Conservation (phyloP, 2,797 vertebrate species). For the Rallus crepitans region DNA sequence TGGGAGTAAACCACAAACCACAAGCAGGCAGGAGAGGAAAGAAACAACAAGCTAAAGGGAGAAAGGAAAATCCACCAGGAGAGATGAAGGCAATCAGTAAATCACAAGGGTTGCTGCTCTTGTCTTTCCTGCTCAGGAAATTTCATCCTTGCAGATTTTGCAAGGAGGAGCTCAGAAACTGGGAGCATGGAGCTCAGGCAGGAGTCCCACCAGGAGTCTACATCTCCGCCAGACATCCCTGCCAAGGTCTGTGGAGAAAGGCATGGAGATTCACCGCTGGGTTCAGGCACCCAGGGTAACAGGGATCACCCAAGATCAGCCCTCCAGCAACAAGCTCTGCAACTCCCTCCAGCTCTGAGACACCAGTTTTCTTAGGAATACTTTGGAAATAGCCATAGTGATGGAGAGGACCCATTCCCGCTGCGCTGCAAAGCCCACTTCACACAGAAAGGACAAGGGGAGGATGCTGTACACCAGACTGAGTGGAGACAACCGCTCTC, state of each 20-base stretch:
- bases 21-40: slow-evolving; percentile 15
- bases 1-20: slow-evolving; percentile 40
- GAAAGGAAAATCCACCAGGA: not conserved
- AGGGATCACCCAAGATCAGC: not conserved
- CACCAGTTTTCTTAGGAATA: not conserved
- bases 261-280: not conserved
- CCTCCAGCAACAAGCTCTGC: not conserved
- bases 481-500: not conserved
- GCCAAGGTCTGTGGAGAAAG: not conserved
- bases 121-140: not conserved
- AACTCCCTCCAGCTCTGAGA: not conserved
- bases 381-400: not conserved
- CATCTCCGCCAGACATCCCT: not conserved
- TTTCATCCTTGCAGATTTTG: not conserved
- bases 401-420: not conserved
- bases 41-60: not conserved
- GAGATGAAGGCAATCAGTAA: not conserved
- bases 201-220: not conserved
- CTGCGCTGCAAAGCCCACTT: not conserved
- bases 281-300: not conserved
- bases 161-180: not conserved
- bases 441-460: not conserved
- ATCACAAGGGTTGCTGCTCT: not conserved
- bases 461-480: accelerated
- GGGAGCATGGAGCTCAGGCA: not conserved